Evolutionary conservation across 92 coral and sea anemone species (phyloP), one percentile per base, ranked within the genome.

Genomic region (Umimayanthus chanpuru): DNA sequence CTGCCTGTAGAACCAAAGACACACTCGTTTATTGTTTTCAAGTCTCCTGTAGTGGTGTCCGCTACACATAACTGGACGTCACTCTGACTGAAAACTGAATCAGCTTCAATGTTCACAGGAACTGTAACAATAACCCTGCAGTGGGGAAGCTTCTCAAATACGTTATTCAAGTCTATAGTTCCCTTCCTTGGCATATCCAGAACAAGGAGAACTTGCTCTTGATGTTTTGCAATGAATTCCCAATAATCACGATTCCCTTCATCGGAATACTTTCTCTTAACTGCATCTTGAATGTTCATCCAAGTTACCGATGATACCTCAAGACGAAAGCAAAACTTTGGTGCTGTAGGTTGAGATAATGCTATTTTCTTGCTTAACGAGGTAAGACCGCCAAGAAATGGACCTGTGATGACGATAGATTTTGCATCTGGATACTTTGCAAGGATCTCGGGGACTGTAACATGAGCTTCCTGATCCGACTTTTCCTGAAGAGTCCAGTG

Each of bases 131-230:
- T 25, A 81, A 81, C 61, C 41, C 14, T 66, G 23, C 76, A 81
- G 4, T 5, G 9, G n/a, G 86, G 86, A 40, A 81, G 73, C 21
- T 40, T 36, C 23, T 39, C 32, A 39, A 81, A 81, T 66, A 81
- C 75, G 20, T 15, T 66, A 12, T 1, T 30, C 32, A 81, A 81
- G 61, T 81, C 76, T 40, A 81, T 67, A 16, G 36, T 32, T 81
- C 86, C 86, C 64, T 41, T 81, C 86, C 65, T 81, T 9, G 86
- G 86, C 86, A 81, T 81, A 71, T 81, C 86, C 44, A 81, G 14
- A 5, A 81, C 10, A n/a, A 81, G 66, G 26, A 81, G n/a, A 66
- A 81, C 76, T n/a, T 81, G 36, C 6, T 81, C 86, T 7, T 66
- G 76, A 43, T 66, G 23, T 23, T 23, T 21, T 7, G 39, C 76